These are phyloP conservation scores for Perodicticus potto DNA, from an alignment of 2,797 vertebrate genomes.

Conservation along the genomic window DNA sequence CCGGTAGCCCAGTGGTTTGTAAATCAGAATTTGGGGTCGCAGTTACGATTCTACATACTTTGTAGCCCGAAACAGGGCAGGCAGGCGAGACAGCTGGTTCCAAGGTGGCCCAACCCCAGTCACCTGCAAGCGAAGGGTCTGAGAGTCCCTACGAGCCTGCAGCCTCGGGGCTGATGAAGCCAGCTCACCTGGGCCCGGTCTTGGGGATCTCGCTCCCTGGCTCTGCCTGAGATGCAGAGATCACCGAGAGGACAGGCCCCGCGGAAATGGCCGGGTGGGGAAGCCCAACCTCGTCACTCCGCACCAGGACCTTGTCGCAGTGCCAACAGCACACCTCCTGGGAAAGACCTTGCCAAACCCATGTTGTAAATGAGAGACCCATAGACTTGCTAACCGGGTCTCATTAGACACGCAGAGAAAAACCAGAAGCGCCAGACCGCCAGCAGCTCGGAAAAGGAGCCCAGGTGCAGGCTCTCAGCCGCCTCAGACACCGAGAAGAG, in stretches of 20 bases:
- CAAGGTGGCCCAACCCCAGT: not conserved
- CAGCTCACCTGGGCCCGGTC: too few species aligned
- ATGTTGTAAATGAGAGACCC: not conserved
- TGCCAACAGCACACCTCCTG: not conserved
- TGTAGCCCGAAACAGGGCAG: not conserved
- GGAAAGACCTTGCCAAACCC: not conserved
- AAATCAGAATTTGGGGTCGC: not conserved
- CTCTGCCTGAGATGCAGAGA: not conserved
- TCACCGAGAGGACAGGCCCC: not conserved
- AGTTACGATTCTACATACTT: not conserved
- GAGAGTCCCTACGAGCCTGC: fast-evolving
- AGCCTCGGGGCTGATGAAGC: fast-evolving
- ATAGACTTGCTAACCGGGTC: not conserved
- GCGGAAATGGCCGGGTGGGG: too few species aligned
- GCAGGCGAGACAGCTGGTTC: not conserved
- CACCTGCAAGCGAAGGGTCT: too few species aligned
- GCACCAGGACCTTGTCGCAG: fast-evolving
- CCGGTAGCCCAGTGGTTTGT: fast-evolving
- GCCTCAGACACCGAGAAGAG: not conserved
- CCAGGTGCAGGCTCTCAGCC: not conserved
- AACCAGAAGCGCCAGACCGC: not conserved
- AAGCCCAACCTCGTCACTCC: fast-evolving
- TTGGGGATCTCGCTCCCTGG: not conserved
- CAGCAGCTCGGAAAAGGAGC: not conserved
- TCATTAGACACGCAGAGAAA: not conserved